These are phyloP conservation scores for Lasioglossum malachurum DNA, from an alignment of 2,888 invertebrate genomes.

Conservation along the genomic window DNA sequence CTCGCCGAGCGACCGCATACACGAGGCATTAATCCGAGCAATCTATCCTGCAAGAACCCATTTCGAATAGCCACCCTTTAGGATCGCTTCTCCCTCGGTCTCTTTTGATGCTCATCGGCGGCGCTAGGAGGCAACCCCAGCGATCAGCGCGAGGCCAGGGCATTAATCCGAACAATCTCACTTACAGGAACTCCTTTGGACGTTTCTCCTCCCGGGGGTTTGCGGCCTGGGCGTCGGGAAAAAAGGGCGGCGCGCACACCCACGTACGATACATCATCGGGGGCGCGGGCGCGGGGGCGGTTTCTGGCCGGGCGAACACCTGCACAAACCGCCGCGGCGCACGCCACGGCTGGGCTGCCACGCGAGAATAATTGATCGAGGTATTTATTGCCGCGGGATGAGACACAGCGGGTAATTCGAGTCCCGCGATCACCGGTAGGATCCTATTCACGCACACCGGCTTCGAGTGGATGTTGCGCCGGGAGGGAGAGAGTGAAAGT, in stretches of 20 bases:
- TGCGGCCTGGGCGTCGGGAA: not conserved
- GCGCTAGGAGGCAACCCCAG: not conserved
- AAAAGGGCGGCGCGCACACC: not conserved
- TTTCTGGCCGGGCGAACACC: slow-evolving; percentile 17
- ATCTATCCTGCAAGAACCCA: not conserved
- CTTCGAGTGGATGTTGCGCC: slow-evolving; percentile 54
- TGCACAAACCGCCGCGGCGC: slow-evolving; percentile 13
- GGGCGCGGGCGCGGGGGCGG: not conserved
- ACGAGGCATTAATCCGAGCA: not conserved
- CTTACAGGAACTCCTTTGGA: slow-evolving; percentile 29
- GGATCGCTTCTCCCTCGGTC: not conserved
- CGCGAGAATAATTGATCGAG: slow-evolving; percentile 67
- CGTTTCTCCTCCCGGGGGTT: not conserved
- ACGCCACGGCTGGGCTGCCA: slow-evolving; percentile 22
- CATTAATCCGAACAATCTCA: slow-evolving; percentile 39
- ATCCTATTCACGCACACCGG: slow-evolving; percentile 67
- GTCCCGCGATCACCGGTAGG: slow-evolving; percentile 38
- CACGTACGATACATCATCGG: slow-evolving; percentile 27
- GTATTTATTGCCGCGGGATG: slow-evolving; percentile 65
- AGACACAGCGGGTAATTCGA: slow-evolving; percentile 66
- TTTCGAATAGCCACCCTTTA: not conserved
- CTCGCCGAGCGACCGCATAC: not conserved
- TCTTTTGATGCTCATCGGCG: not conserved
- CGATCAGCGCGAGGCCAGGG: not conserved
- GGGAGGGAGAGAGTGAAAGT: slow-evolving; percentile 60